Percentiles rank a stretch among this genome's conserved stretches.
phyloP scores from a whole-genome alignment of 2,113 vertebrate species.

The Formicarius rufipectus region DNA sequence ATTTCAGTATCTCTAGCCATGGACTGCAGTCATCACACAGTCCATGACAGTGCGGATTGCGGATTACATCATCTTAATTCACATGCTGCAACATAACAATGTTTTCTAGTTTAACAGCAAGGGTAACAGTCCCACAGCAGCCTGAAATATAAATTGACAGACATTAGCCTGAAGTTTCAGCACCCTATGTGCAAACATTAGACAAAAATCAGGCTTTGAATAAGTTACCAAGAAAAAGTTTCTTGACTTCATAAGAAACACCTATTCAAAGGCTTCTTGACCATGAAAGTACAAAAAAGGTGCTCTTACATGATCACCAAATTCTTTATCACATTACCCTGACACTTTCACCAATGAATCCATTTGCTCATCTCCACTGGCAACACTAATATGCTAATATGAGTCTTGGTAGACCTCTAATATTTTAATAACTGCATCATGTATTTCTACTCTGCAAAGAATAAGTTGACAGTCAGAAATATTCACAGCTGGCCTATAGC shows the following conservation, averaged over 20 bases:
- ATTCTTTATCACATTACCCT: not conserved
- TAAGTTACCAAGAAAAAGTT: not conserved
- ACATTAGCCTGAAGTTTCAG: slow-evolving; percentile 25
- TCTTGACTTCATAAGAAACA: not conserved
- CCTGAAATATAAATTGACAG: slow-evolving; percentile 39
- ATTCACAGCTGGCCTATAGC: not conserved
- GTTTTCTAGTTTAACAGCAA: slow-evolving; percentile 40
- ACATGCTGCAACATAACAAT: slow-evolving; percentile 16
- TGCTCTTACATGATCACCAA: not conserved
- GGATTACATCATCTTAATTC: slow-evolving; percentile 32
- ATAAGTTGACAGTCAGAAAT: not conserved
- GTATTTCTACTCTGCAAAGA: not conserved
- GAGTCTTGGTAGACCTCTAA: not conserved
- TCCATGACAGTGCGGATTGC: not conserved
- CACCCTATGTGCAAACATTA: not conserved
- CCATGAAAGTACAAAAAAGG: not conserved
- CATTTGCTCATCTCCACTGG: not conserved
- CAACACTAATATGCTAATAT: not conserved
- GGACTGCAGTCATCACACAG: not conserved
- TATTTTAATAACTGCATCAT: not conserved
- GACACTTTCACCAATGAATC: not conserved
- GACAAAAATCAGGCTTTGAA: not conserved
- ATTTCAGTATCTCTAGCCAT: not conserved
- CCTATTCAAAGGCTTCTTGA: not conserved
- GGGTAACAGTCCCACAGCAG: slow-evolving; percentile 4